These are phyloP conservation scores for Argyrosomus japonicus DNA, from an alignment of 2,113 vertebrate species.

Conservation along the genomic window DNA sequence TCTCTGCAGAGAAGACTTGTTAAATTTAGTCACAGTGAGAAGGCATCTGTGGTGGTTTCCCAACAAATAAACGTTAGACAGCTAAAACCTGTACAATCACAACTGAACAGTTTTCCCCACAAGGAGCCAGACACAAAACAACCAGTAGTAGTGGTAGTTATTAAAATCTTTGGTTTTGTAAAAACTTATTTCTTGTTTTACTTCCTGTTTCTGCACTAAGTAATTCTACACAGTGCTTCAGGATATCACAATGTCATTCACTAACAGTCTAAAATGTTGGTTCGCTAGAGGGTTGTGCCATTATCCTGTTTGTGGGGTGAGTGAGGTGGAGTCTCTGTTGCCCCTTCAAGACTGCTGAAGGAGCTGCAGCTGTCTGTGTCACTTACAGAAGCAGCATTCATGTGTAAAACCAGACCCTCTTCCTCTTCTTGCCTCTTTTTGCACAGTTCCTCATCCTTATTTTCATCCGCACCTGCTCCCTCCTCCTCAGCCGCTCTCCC, in stretches of 20 bases:
- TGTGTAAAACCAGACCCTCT: slow-evolving; percentile 60
- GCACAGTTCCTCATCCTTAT: neutral
- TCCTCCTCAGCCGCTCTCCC: slow-evolving; percentile 12
- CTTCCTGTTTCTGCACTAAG: too few species aligned
- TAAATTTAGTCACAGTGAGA: neutral
- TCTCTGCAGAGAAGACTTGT: neutral
- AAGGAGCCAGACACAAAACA: neutral
- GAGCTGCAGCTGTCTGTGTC: slow-evolving; percentile 83
- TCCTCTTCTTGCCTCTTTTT: slow-evolving; percentile 49
- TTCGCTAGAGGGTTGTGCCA: neutral
- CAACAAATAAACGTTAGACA: too few species aligned
- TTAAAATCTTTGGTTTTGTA: neutral
- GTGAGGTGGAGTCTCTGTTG: slow-evolving; percentile 66
- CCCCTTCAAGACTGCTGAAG: slow-evolving; percentile 82
- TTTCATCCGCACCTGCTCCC: neutral
- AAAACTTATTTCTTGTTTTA: neutral
- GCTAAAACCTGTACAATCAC: neutral
- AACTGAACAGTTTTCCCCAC: neutral
- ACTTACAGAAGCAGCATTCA: slow-evolving; percentile 71
- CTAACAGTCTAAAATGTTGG: neutral
- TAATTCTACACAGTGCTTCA: neutral
- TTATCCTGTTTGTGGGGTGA: slow-evolving; percentile 19
- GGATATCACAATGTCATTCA: neutral
- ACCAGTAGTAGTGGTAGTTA: neutral
- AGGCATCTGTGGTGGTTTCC: neutral